Evolutionary conservation across 2,888 invertebrate genomes (phyloP), one percentile per base, ranked within the genome.

Genomic region (Physocephala rufipes): DNA sequence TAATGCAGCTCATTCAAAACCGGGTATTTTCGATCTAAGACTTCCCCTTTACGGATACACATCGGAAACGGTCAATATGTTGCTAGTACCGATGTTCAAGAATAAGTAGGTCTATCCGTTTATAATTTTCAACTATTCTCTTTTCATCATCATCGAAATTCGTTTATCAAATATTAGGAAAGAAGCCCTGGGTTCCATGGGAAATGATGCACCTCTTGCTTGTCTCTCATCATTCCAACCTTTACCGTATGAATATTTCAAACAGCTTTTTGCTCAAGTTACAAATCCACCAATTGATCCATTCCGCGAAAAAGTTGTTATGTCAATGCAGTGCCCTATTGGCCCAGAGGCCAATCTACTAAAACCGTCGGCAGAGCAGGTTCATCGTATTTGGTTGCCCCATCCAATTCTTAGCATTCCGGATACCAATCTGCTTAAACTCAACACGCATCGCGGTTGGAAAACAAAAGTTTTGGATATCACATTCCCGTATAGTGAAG

Each of bases 251-350:
- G 96, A 96, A 79, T 99, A 99, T 87, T 99, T 99, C 89, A 99
- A 99, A 84, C 99, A 99, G 85, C 89, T 99, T 61, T 99, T 99
- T 87, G 99, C 99, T 47, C 99, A 99, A 89, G 96, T 97, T 78
- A 99, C 99, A 79, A 99, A 99, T 88, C 99, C 99, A 5, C 99
- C 99, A 4, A 99, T 99, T 78, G 99, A 99, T 89, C 99, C 99
- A 49, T 99, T 99, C 90, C 89, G 90, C 79, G 99, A 99, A 88
- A 96, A 96, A 87, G 95, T 99, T 76, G 98, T 99, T 74, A 99
- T 99, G 99, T 97, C 98, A 0, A 88, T 99, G 85, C 92, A 95
- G 75, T 98, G 98, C 82, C 99, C 99, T 0, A 92, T 99, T 80
- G 99, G 99, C 0, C 99, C 99, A 0, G 96, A 96, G 80, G 93